A percentile compares a stretch with the other conserved stretches of the same genome.
Evolutionary conservation across 2,888 invertebrate genomes (phyloP).

Genomic region (Entomobrya multifasciata): DNA sequence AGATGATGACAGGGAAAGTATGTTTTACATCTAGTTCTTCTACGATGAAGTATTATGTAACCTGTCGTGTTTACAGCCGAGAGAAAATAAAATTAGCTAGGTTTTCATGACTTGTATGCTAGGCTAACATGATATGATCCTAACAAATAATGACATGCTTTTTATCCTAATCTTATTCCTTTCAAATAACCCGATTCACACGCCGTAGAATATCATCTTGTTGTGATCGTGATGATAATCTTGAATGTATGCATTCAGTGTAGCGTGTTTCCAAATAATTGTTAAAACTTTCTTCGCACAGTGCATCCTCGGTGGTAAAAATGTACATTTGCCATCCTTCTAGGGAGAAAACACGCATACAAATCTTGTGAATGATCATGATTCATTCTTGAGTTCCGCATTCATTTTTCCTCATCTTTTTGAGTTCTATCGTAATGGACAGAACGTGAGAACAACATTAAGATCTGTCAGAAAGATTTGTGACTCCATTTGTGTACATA

Average conservation of each 20-base stretch:
- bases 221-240: neutral
- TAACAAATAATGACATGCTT: conserved; percentile 63
- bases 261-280: no score
- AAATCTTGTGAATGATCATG: neutral
- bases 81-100: conserved; percentile 19
- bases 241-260: no score
- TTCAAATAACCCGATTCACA: conserved; percentile 33
- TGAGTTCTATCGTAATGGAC: conserved; percentile 54
- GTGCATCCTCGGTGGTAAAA: no score
- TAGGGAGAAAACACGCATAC: neutral
- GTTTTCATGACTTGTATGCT: neutral
- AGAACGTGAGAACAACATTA: conserved; percentile 70
- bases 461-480: conserved; percentile 72
- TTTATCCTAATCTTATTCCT: conserved; percentile 44
- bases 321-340: no score
- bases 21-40: no score
- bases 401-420: conserved; percentile 32
- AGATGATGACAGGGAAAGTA: no score
- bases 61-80: no score
- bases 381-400: conserved; percentile 9
- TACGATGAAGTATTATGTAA: no score
- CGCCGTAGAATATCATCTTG: neutral
- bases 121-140: conserved; percentile 23
- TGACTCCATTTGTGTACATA: conserved; percentile 54
- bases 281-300: no score